phyloP scores from a whole-genome alignment of 1,140 invertebrate genomes.

The Galleria mellonella region DNA sequence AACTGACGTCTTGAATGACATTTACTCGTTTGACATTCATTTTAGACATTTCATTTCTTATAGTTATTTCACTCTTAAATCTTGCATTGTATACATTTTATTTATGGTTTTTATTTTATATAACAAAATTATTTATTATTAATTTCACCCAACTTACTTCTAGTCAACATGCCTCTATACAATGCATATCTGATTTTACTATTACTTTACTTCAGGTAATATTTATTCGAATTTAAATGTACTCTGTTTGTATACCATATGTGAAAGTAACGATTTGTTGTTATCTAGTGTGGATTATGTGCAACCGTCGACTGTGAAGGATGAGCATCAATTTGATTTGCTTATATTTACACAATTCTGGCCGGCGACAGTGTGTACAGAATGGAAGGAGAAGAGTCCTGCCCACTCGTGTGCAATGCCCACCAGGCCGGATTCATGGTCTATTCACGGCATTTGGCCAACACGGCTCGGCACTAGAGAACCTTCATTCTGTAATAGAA shows the following conservation, averaged over 20 bases:
- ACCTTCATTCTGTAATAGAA: constrained; percentile 81
- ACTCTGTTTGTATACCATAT: neutral
- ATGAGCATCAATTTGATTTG: constrained; percentile 77
- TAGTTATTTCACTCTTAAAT: too few species aligned
- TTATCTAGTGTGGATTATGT: constrained; percentile 17
- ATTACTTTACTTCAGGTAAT: too few species aligned
- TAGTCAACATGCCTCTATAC: too few species aligned
- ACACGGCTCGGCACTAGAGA: constrained; percentile 80
- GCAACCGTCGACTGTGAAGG: constrained; percentile 7
- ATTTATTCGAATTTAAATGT: too few species aligned
- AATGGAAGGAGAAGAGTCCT: constrained; percentile 78
- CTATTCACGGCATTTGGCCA: constrained; percentile 90
- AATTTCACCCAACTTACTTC: too few species aligned
- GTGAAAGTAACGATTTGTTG: neutral
- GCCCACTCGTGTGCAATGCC: constrained; percentile 80
- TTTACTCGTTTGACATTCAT: too few species aligned
- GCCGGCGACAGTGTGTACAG: constrained; percentile 84
- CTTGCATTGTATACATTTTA: too few species aligned
- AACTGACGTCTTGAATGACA: too few species aligned
- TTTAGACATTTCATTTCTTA: too few species aligned
- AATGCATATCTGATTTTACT: too few species aligned
- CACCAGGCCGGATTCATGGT: constrained; percentile 78
- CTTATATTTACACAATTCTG: constrained; percentile 88
- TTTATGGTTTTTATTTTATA: too few species aligned
- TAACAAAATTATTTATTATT: too few species aligned